A percentile compares a stretch with the other conserved stretches of the same genome.
Conservation (phyloP, 2,888 invertebrate genomes). For the Epirrhoe alternata region DNA sequence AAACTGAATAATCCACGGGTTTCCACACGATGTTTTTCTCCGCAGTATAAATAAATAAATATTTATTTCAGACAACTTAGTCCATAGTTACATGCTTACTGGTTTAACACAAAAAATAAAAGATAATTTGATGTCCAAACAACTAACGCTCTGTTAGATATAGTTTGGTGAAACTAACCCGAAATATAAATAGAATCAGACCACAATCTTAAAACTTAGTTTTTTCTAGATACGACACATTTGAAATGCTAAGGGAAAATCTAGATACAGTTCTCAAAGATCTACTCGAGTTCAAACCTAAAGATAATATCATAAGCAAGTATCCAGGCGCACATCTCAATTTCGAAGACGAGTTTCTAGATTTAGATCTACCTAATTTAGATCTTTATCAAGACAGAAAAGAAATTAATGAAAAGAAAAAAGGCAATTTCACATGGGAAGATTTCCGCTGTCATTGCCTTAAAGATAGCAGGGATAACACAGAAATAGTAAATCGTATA, state of each 20-base stretch:
- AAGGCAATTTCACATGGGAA: slow-evolving; percentile 44
- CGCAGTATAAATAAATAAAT: too few relatives aligned
- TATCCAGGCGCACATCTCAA: slow-evolving; percentile 74
- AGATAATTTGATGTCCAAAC: too few relatives aligned
- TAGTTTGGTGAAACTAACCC: too few relatives aligned
- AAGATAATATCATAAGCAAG: slow-evolving; percentile 57
- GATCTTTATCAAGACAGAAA: slow-evolving; percentile 44
- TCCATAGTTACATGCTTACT: too few relatives aligned
- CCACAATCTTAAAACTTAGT: neutral
- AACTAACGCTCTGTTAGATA: too few relatives aligned
- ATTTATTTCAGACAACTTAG: too few relatives aligned
- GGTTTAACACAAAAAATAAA: too few relatives aligned
- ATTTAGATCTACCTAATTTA: slow-evolving; percentile 38
- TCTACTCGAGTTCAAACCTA: slow-evolving; percentile 84
- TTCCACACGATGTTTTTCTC: too few relatives aligned
- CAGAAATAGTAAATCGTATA: slow-evolving; percentile 67
- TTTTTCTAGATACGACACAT: slow-evolving; percentile 90
- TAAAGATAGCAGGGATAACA: slow-evolving; percentile 49
- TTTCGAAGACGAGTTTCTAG: slow-evolving; percentile 60
- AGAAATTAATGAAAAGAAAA: slow-evolving; percentile 16
- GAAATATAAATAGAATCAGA: too few relatives aligned
- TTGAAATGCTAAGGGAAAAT: slow-evolving; percentile 94
- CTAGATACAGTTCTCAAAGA: slow-evolving; percentile 89
- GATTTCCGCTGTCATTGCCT: slow-evolving; percentile 42
- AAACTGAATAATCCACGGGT: too few relatives aligned